Evolutionary conservation across 2,888 invertebrate species (phyloP).

Genomic region (Lithophane leautieri): DNA sequence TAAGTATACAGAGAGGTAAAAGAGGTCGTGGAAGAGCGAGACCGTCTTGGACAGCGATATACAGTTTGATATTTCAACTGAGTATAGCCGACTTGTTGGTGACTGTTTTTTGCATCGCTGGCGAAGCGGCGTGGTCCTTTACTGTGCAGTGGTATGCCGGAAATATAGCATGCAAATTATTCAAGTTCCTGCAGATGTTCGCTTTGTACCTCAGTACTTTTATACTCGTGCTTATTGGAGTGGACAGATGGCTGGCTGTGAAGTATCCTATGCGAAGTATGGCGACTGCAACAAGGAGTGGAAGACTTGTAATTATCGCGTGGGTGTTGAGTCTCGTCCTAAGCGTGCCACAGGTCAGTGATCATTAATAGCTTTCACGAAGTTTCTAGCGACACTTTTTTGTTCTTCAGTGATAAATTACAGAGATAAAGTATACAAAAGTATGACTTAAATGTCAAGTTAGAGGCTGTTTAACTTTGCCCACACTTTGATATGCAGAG

Average conservation of each 20-base stretch:
- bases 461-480: constrained; percentile 42
- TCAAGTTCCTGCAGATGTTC: constrained; percentile 95
- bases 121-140: constrained; percentile 95
- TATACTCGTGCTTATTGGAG: constrained; percentile 94
- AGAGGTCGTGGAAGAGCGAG: constrained; percentile 89
- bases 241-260: constrained; percentile 95
- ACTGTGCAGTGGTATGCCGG: constrained; percentile 95
- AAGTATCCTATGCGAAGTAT: constrained; percentile 94
- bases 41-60: constrained; percentile 93
- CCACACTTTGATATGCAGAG: constrained; percentile 44
- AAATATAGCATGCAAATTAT: constrained; percentile 94
- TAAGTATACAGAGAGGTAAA: constrained; percentile 93
- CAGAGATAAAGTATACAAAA: constrained; percentile 17
- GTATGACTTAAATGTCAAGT: constrained; percentile 49
- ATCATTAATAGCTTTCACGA: constrained; percentile 46
- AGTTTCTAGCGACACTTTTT: constrained; percentile 24
- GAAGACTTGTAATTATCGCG: constrained; percentile 92
- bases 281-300: constrained; percentile 92
- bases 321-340: constrained; percentile 94
- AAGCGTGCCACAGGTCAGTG: constrained; percentile 95
- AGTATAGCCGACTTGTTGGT: constrained; percentile 95
- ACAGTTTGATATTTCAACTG: constrained; percentile 95
- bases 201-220: constrained; percentile 95
- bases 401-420: constrained; percentile 17
- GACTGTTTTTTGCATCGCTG: constrained; percentile 94